These are phyloP conservation scores for Dissostichus mawsoni DNA, from an alignment of 2,113 vertebrate species.

Conservation along the genomic window DNA sequence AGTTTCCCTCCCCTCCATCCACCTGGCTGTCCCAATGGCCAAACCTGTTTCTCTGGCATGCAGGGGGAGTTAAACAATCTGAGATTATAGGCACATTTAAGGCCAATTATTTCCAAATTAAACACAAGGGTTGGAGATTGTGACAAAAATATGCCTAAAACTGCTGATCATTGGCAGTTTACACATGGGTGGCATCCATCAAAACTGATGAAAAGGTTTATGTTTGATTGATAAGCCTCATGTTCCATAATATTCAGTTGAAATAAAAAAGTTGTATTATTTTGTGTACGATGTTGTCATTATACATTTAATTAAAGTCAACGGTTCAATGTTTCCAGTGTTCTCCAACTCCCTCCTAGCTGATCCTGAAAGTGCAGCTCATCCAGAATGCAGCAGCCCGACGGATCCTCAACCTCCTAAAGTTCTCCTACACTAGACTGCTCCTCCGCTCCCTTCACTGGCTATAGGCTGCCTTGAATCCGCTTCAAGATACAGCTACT, in stretches of 20 bases:
- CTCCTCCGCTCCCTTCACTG: too few relatives aligned
- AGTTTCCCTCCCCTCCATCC: slow-evolving; percentile 16
- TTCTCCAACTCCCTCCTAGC: too few relatives aligned
- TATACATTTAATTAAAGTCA: too few relatives aligned
- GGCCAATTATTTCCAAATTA: slow-evolving; percentile 42
- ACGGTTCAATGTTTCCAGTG: too few relatives aligned
- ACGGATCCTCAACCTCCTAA: too few relatives aligned
- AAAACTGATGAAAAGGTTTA: neutral
- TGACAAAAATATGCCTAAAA: slow-evolving; percentile 1
- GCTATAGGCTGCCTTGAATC: too few relatives aligned
- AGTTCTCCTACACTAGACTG: too few relatives aligned
- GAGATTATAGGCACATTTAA: neutral
- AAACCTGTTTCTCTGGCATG: slow-evolving; percentile 53
- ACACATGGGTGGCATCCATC: neutral
- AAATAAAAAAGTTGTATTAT: too few relatives aligned
- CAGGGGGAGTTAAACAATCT: slow-evolving; percentile 27
- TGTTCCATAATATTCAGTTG: neutral
- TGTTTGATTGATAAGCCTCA: neutral
- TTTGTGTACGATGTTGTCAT: too few relatives aligned
- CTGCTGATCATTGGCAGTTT: neutral
- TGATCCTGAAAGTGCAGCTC: too few relatives aligned
- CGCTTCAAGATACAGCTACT: too few relatives aligned
- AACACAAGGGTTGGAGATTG: slow-evolving; percentile 9
- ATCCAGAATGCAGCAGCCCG: too few relatives aligned
- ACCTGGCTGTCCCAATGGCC: slow-evolving; percentile 34